Conservation (phyloP, 2,113 vertebrate genomes). For the Ceratotherium simum region DNA sequence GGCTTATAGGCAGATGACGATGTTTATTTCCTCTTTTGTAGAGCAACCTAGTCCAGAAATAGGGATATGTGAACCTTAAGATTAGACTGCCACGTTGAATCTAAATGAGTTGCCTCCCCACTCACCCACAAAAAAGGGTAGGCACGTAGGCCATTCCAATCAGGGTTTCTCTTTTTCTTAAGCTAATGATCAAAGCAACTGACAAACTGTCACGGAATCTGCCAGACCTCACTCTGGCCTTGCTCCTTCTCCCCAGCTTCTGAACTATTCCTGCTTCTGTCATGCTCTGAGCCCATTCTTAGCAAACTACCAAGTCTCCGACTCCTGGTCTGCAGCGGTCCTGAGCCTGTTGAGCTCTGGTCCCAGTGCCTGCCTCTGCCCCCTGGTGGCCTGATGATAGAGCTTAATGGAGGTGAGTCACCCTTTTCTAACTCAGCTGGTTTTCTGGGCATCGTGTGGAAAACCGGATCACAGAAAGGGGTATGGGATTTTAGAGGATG, state of each 20-base stretch:
- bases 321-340: not conserved
- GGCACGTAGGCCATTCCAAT: not conserved
- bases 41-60: not conserved
- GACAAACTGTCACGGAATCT: slow-evolving; percentile 82
- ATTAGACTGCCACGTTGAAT: not conserved
- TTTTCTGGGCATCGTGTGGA: not conserved
- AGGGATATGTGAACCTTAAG: slow-evolving; percentile 15
- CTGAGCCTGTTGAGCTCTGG: not conserved
- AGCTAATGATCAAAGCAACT: slow-evolving; percentile 72
- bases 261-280: not conserved
- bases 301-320: not conserved
- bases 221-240: slow-evolving; percentile 34
- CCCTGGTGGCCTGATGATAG: not conserved
- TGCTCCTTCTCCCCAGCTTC: not conserved
- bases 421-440: not conserved
- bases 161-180: slow-evolving; percentile 42
- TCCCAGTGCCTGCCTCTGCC: slow-evolving; percentile 3
- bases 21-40: not conserved
- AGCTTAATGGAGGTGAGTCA: slow-evolving; percentile 72
- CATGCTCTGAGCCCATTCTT: slow-evolving; percentile 12
- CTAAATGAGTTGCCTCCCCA: not conserved
- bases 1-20: not conserved
- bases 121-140: not conserved
- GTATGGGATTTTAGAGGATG: not conserved
- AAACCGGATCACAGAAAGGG: not conserved